Evolutionary conservation across 2,797 vertebrate genomes (phyloP).

Genomic region (Numenius phaeopus): DNA sequence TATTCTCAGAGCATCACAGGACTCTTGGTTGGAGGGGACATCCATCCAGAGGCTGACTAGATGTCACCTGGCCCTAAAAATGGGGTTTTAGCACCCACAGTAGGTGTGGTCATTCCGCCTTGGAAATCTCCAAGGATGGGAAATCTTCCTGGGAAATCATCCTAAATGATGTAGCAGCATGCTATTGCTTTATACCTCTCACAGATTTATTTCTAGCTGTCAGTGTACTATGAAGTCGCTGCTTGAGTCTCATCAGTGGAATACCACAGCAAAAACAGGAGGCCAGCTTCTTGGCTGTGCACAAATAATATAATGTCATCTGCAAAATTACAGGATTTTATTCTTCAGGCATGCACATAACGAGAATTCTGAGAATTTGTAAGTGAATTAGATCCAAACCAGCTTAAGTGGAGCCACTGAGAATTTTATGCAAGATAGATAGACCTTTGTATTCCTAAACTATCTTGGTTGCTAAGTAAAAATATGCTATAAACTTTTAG

Average conservation of each 20-base stretch:
- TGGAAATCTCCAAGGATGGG: background rate
- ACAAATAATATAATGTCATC: background rate
- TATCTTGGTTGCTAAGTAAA: background rate
- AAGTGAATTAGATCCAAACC: background rate
- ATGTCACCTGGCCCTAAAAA: background rate
- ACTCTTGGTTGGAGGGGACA: background rate
- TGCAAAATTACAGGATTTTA: background rate
- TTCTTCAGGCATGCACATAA: background rate
- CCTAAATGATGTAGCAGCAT: background rate
- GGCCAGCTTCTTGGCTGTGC: background rate
- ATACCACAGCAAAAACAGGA: background rate
- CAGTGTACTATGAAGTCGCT: background rate
- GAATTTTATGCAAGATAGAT: background rate
- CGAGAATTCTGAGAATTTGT: background rate
- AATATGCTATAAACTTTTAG: background rate
- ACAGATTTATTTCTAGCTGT: background rate
- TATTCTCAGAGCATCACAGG: accelerated
- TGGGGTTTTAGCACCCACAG: background rate
- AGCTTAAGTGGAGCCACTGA: background rate
- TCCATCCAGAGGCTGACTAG: background rate
- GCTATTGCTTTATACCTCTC: background rate
- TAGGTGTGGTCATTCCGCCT: background rate
- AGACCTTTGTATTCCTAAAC: background rate
- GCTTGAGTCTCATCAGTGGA: background rate
- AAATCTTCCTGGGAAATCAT: background rate